Evolutionary conservation across 2,797 vertebrate genomes (phyloP), one percentile per base, ranked within the genome.

Genomic region (Telmatherina bonti): DNA sequence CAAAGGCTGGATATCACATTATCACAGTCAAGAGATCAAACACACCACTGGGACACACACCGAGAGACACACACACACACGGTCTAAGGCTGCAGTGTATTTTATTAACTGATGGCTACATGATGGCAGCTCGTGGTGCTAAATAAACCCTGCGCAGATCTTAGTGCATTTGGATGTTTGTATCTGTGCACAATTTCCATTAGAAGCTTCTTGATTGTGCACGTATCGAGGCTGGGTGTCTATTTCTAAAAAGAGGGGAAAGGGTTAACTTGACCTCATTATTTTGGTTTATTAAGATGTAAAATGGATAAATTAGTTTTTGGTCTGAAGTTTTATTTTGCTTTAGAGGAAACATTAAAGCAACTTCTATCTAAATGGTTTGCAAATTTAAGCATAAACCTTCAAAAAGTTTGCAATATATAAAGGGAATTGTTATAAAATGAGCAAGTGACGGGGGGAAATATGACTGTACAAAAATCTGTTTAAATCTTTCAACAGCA

Each of bases 1-100:
- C 62, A 11, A 78, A 73, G 84, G 76, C 83, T 90, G 85, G 77
- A 84, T 87, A 85, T 88, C 79, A 83, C 85, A 89, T 88, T 76
- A 85, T 88, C 81, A 84, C 86, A 88, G 88, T 87, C 78, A 89
- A 76, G 68, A 67, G 89, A 92, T 91, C 85, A 92, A 88, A 85
- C 82, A 88, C 83, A 85, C 82, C 86, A 83, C 78, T n/a, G 26
- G 84, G 77, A 88, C 54, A 55, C 72, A 74, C 57, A 80, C 29
- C n/a, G n/a, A n/a, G n/a, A n/a, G n/a, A 26, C 24, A 55, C 58
- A 60, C n/a, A 62, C n/a, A 70, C 62, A 66, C 67, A 61, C 62
- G 62, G 38, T 61, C 57, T 20, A 5, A 24, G 49, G 57, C 58
- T 69, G 62, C 52, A 54, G 13, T 56, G 68, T 57, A 49, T 82